Conservation (phyloP, 2,113 vertebrate species). For the Festucalex cinctus region DNA sequence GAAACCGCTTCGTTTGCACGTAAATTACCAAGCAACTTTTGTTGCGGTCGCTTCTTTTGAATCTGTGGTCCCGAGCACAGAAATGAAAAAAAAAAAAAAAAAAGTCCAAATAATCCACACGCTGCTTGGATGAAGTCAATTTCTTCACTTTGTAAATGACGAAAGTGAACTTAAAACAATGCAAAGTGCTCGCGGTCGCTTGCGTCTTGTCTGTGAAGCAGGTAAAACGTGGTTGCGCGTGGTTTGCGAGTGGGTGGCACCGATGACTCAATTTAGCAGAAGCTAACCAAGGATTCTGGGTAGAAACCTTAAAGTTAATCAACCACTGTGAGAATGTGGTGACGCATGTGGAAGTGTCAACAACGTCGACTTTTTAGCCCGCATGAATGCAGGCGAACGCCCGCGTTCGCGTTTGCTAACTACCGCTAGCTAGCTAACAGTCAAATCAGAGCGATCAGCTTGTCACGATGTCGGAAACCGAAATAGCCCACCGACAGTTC, state of each 20-base stretch:
- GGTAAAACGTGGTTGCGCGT: slow-evolving; percentile 21
- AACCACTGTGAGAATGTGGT: slow-evolving; percentile 67
- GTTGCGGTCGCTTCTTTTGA: background rate
- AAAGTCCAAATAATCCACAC: slow-evolving; percentile 20
- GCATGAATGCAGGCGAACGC: too few species aligned
- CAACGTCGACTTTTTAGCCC: slow-evolving; percentile 20
- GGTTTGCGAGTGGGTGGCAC: slow-evolving; percentile 64
- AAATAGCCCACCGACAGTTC: too few species aligned
- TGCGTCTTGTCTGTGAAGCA: slow-evolving; percentile 51
- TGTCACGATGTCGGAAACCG: too few species aligned
- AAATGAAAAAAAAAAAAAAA: background rate
- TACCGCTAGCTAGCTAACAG: too few species aligned
- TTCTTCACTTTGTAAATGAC: slow-evolving; percentile 16
- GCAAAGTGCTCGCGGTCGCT: too few species aligned
- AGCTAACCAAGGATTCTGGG: slow-evolving; percentile 65
- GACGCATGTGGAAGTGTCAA: slow-evolving; percentile 48
- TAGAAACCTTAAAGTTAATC: slow-evolving; percentile 65
- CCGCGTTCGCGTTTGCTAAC: too few species aligned
- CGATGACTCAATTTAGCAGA: slow-evolving; percentile 71
- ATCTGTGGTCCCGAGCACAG: background rate
- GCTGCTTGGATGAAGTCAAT: slow-evolving; percentile 19
- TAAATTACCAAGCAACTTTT: background rate
- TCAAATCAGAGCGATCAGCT: too few species aligned
- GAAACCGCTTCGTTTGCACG: slow-evolving; percentile 23
- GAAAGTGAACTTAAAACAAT: slow-evolving; percentile 40